Evolutionary conservation across 2,113 vertebrate genomes (phyloP).

Genomic region (Lagopus leucura): DNA sequence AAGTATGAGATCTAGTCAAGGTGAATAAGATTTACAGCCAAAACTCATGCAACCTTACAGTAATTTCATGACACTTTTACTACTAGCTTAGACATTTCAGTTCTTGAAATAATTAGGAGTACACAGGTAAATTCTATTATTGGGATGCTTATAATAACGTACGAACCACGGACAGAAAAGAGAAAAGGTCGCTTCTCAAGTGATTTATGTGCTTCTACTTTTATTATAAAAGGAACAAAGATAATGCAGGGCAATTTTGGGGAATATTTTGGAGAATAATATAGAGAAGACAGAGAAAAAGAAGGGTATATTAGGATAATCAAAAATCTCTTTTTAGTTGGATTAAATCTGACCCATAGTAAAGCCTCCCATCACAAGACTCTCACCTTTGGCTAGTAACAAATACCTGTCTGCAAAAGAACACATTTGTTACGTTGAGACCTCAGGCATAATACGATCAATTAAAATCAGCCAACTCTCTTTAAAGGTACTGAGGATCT

Average conservation of each 20-base stretch:
- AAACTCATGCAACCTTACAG: slow-evolving; percentile 78
- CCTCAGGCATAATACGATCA: background rate
- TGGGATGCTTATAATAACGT: slow-evolving; percentile 51
- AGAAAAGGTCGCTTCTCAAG: slow-evolving; percentile 47
- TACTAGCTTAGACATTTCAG: slow-evolving; percentile 62
- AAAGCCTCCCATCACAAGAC: background rate
- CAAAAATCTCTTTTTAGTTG: background rate
- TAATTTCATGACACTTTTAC: slow-evolving; percentile 78
- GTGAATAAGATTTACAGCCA: slow-evolving; percentile 80
- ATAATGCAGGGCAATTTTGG: background rate
- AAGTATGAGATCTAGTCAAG: slow-evolving; percentile 78
- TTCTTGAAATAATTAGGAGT: slow-evolving; percentile 78
- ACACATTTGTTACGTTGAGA: background rate
- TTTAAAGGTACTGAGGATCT: background rate
- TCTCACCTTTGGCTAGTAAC: background rate
- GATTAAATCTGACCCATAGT: slow-evolving; percentile 12
- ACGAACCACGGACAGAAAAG: slow-evolving; percentile 15
- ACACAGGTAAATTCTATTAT: slow-evolving; percentile 57
- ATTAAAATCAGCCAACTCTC: background rate
- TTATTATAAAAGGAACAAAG: slow-evolving; percentile 36
- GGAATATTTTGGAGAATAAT: background rate
- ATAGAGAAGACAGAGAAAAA: background rate
- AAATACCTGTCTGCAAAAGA: slow-evolving; percentile 4
- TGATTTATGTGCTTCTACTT: slow-evolving; percentile 45
- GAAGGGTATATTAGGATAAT: background rate